phyloP scores from a whole-genome alignment of 1,140 invertebrate genomes.

The Ceratosolen fusciceps region DNA sequence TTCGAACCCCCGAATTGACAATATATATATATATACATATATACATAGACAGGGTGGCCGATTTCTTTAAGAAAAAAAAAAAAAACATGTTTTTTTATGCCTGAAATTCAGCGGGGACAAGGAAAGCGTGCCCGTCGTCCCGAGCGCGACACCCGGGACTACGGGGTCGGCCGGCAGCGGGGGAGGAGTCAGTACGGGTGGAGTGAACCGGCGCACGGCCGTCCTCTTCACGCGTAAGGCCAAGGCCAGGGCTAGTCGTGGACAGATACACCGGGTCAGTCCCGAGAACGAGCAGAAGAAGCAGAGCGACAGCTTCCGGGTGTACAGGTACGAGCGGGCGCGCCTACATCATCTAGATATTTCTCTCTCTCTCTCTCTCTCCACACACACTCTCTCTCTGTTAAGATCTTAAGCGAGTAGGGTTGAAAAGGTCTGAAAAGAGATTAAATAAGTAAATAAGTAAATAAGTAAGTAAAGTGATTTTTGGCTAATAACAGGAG shows the following conservation, averaged over 20 bases:
- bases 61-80: too few relatives aligned
- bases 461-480: too few relatives aligned
- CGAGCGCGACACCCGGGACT: conserved; percentile 7
- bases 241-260: conserved; percentile 71
- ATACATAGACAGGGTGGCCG: too few relatives aligned
- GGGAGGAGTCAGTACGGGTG: conserved; percentile 54
- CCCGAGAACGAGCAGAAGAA: conserved; percentile 64
- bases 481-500: conserved; percentile 54
- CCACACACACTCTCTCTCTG: too few relatives aligned
- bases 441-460: too few relatives aligned
- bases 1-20: too few relatives aligned
- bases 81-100: too few relatives aligned
- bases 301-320: conserved; percentile 74
- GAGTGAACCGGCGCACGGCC: conserved; percentile 85
- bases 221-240: conserved; percentile 86
- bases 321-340: conserved; percentile 67
- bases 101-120: conserved; percentile 18
- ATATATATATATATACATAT: too few relatives aligned
- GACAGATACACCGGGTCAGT: conserved; percentile 52
- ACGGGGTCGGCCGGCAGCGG: background rate
- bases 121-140: background rate
- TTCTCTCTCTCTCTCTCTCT: too few relatives aligned
- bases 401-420: too few relatives aligned
- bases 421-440: too few relatives aligned
- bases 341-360: too few relatives aligned